A percentile compares a stretch with the other conserved stretches of the same genome.
phyloP scores from a whole-genome alignment of 1,140 invertebrate genomes.

The Conus ventricosus region DNA sequence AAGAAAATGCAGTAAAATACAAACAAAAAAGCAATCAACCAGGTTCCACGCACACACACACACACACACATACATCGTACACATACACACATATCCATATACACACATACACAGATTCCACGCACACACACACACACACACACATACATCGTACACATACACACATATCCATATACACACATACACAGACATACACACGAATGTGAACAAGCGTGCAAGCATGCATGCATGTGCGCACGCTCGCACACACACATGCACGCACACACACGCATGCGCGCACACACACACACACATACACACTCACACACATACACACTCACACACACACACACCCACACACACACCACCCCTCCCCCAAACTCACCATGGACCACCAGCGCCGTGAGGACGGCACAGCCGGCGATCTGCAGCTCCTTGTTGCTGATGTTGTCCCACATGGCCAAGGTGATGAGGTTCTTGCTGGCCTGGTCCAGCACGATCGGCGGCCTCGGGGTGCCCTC shows the following conservation, averaged over 20 bases:
- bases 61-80: background rate
- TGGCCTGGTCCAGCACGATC: conserved; percentile 52
- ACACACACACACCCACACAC: background rate
- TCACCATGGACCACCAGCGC: conserved; percentile 62
- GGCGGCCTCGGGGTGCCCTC: conserved; percentile 20
- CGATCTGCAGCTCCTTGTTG: conserved; percentile 60
- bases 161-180: background rate
- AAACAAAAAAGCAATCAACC: too few relatives aligned
- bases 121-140: background rate
- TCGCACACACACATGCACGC: background rate
- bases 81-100: background rate
- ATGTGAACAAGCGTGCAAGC: background rate
- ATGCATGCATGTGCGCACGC: background rate
- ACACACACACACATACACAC: background rate
- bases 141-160: background rate
- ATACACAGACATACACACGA: background rate
- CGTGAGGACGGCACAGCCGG: conserved; percentile 65
- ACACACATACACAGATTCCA: background rate
- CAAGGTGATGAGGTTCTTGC: conserved; percentile 61
- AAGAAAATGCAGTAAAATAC: too few relatives aligned
- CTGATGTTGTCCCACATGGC: conserved; percentile 65
- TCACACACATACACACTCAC: background rate
- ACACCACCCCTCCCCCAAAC: background rate
- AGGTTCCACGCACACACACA: too few relatives aligned
- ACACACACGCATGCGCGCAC: background rate